Evolutionary conservation across 2,797 vertebrate species (phyloP).

Genomic region (Geotrypetes seraphini): DNA sequence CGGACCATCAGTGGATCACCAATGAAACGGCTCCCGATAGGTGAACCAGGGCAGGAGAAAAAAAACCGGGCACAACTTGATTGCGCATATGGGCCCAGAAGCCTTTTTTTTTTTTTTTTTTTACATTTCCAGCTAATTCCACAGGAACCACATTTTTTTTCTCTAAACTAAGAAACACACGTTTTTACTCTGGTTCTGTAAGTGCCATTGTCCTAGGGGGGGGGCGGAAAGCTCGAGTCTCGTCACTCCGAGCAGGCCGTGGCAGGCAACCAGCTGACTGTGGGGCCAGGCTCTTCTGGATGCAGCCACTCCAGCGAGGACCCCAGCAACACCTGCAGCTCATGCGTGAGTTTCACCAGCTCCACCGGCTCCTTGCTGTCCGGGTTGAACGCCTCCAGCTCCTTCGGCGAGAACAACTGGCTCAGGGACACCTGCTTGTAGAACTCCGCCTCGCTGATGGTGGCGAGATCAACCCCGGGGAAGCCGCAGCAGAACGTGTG

Average conservation of each 20-base stretch:
- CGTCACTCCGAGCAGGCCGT: constrained; percentile 5
- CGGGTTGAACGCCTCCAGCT: constrained; percentile 73
- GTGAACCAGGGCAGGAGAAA: no score
- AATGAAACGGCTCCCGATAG: no score
- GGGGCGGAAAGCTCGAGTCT: no score
- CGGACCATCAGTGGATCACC: no score
- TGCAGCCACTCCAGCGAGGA: constrained; percentile 78
- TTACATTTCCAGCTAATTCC: no score
- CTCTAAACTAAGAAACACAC: no score
- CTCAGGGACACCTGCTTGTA: constrained; percentile 81
- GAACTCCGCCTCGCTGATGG: constrained; percentile 74
- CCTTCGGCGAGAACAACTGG: constrained; percentile 76
- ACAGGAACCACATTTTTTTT: no score
- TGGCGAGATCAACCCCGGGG: constrained; percentile 77
- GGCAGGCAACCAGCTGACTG: constrained; percentile 61
- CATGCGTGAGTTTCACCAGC: constrained; percentile 78
- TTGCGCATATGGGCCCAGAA: no score
- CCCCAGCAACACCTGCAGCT: constrained; percentile 78
- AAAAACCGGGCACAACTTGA: no score
- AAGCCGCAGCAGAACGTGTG: constrained; percentile 77
- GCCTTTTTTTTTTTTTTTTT: no score
- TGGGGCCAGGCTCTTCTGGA: constrained; percentile 42
- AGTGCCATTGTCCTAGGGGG: no score
- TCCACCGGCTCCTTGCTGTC: constrained; percentile 79
- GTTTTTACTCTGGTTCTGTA: no score